Conservation (phyloP, 2,888 invertebrate genomes). For the Napeogenes inachia region DNA sequence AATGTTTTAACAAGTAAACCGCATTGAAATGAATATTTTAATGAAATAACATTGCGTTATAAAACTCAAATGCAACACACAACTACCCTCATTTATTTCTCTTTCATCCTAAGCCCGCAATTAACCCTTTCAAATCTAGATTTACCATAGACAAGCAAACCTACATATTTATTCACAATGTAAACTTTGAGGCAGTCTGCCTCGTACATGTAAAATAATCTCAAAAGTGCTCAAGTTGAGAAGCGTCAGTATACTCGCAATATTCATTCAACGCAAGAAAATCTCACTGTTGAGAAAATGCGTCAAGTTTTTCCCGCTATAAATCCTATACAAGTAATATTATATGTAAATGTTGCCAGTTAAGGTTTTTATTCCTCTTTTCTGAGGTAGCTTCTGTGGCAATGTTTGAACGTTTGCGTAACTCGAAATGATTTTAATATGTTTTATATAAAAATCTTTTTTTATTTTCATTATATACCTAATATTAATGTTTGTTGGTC, state of each 20-base stretch:
- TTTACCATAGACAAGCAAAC: slow-evolving; percentile 26
- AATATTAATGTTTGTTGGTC: too few species aligned
- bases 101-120: neutral
- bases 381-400: neutral
- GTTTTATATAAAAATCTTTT: neutral
- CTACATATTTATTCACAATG: slow-evolving; percentile 29
- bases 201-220: slow-evolving; percentile 46
- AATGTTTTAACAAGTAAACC: too few species aligned
- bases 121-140: neutral
- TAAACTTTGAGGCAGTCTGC: slow-evolving; percentile 27
- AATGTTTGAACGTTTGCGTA: neutral
- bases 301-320: slow-evolving; percentile 29
- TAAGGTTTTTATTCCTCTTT: neutral
- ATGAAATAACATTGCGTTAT: too few species aligned
- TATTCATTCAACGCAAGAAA: slow-evolving; percentile 39
- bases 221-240: slow-evolving; percentile 37
- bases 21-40: too few species aligned
- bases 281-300: slow-evolving; percentile 31
- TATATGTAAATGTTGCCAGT: slow-evolving; percentile 28
- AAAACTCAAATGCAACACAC: too few species aligned
- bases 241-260: slow-evolving; percentile 30
- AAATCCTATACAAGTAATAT: slow-evolving; percentile 17
- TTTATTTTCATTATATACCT: neutral
- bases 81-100: too few species aligned
- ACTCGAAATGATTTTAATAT: neutral